phyloP scores from a whole-genome alignment of 2,113 vertebrate genomes.

The Tupaia tana region DNA sequence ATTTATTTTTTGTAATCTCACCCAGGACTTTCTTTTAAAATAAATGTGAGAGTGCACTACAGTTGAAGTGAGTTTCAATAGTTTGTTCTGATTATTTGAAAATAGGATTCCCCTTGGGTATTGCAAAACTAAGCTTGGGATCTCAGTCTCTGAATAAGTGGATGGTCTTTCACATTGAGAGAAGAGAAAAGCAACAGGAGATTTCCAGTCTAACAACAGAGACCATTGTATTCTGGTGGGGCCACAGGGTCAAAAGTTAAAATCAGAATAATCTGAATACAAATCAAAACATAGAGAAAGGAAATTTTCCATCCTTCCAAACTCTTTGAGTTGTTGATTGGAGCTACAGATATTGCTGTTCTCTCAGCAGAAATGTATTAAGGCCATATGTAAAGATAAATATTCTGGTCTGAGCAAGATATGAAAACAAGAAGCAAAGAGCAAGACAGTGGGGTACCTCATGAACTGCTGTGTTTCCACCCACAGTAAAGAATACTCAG shows the following conservation, averaged over 20 bases:
- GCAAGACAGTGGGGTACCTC: neutral
- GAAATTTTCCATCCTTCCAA: conserved; percentile 49
- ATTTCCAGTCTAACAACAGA: conserved; percentile 7
- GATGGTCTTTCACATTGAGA: conserved; percentile 24
- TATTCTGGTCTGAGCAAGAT: conserved; percentile 59
- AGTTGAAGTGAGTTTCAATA: conserved; percentile 10
- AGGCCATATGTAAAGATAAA: conserved; percentile 77
- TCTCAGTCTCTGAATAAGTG: neutral
- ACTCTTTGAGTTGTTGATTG: conserved; percentile 48
- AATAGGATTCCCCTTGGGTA: neutral
- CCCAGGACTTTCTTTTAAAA: conserved; percentile 34
- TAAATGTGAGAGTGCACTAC: neutral
- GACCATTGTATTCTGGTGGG: neutral
- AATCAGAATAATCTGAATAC: conserved; percentile 64
- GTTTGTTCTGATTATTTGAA: conserved; percentile 49
- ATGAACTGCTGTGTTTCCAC: conserved; percentile 63
- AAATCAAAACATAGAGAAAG: conserved; percentile 60
- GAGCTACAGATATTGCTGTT: conserved; percentile 57
- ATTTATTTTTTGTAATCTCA: neutral
- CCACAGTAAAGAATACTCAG: conserved; percentile 72
- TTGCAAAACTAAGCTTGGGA: neutral
- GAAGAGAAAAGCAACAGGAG: conserved; percentile 5
- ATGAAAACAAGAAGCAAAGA: conserved; percentile 70
- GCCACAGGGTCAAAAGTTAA: conserved; percentile 19
- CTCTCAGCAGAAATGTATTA: conserved; percentile 68